These are phyloP conservation scores for Coenonympha arcania DNA, from an alignment of 2,888 invertebrate species.

Conservation along the genomic window DNA sequence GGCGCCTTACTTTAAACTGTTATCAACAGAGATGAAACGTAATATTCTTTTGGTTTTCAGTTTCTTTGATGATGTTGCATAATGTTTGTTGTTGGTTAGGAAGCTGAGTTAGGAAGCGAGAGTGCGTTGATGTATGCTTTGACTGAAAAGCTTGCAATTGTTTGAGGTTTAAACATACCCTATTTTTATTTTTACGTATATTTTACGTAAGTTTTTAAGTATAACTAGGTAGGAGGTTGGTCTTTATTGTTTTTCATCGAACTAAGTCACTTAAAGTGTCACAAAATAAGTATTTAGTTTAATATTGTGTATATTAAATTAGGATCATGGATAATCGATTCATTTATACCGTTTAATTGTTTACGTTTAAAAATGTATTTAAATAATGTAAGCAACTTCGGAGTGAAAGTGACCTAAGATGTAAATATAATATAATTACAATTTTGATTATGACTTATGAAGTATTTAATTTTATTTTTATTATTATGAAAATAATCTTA, in stretches of 20 bases:
- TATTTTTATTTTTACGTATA: too few species aligned
- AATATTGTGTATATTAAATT: conserved; percentile 21
- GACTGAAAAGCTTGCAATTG: not conserved
- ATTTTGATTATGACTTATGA: not conserved
- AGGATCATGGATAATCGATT: conserved; percentile 2
- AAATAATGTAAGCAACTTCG: not conserved
- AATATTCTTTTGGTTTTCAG: not conserved
- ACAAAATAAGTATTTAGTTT: conserved; percentile 36
- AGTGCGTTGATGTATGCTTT: not conserved
- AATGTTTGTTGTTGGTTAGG: too few species aligned
- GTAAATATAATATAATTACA: not conserved
- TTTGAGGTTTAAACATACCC: too few species aligned
- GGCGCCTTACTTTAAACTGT: not conserved
- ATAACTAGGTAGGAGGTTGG: conserved; percentile 32
- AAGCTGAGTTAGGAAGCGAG: not conserved
- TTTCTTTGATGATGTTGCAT: conserved; percentile 4
- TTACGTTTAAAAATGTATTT: conserved; percentile 3
- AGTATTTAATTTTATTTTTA: not conserved
- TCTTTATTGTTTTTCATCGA: conserved; percentile 44
- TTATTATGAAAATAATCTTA: not conserved
- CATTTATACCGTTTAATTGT: not conserved
- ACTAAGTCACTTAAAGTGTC: conserved; percentile 60
- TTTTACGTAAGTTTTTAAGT: conserved; percentile 31
- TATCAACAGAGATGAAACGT: not conserved
- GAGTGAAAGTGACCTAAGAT: conserved; percentile 5